Conservation (phyloP, 37 sponge, comb jelly and placozoan species). For the Petrosia ficiformis region DNA sequence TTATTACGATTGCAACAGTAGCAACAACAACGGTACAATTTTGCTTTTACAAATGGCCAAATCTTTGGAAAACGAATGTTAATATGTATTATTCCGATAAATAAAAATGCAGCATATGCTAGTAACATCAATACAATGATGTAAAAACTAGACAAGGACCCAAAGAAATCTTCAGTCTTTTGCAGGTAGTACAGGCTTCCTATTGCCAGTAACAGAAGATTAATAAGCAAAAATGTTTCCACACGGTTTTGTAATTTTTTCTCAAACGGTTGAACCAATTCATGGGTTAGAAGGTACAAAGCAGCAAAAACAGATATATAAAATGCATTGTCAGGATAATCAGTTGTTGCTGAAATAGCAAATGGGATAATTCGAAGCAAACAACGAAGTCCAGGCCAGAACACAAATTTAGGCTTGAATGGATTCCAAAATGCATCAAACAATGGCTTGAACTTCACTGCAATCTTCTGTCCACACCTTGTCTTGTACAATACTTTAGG, state of each 20-base stretch:
- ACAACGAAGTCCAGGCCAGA: constrained; percentile 34
- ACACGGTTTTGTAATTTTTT: not conserved
- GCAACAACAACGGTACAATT: not conserved
- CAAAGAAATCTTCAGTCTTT: not conserved
- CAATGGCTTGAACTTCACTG: constrained; percentile 24
- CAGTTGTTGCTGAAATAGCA: not conserved
- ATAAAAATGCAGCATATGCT: not conserved
- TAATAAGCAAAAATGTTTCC: constrained; percentile 9
- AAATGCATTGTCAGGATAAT: not conserved
- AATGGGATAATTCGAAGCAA: constrained; percentile 6
- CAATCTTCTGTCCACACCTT: not conserved
- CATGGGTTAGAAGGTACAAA: not conserved
- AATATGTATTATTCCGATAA: not conserved
- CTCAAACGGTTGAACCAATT: not conserved
- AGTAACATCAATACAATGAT: not conserved
- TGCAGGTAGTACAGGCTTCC: not conserved
- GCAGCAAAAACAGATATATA: not conserved
- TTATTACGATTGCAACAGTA: not conserved
- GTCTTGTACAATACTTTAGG: constrained; percentile 1
- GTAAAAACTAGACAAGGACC: not conserved
- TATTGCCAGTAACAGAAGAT: constrained; percentile 4
- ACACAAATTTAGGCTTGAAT: constrained; percentile 18
- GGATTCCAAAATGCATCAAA: constrained; percentile 38
- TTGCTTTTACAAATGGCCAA: not conserved
- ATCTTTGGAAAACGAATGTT: not conserved